Evolutionary conservation across 2,113 vertebrate species (phyloP).

Genomic region (Odobenus rosmarus): DNA sequence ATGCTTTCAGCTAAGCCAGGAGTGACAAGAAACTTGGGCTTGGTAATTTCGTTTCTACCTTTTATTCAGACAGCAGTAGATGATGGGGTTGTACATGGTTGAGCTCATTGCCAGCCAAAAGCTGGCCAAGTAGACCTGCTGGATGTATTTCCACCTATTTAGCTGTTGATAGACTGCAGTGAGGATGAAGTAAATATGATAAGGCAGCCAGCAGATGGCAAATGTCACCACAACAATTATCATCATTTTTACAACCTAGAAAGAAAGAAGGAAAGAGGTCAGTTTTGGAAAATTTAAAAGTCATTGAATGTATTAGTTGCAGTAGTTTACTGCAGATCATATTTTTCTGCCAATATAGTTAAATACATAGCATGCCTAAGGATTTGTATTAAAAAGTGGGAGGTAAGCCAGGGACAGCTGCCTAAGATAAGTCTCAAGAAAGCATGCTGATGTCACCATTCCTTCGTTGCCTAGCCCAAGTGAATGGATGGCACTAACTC

Average conservation of each 20-base stretch:
- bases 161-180: conserved; percentile 91
- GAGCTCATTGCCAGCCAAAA: conserved; percentile 99
- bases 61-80: conserved; percentile 99
- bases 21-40: neutral
- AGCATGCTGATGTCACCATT: neutral
- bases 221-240: conserved; percentile 97
- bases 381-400: neutral
- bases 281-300: neutral
- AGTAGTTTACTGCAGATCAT: neutral
- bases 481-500: neutral
- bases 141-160: conserved; percentile 94
- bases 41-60: conserved; percentile 86
- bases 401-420: neutral
- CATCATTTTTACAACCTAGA: conserved; percentile 99
- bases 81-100: conserved; percentile 99
- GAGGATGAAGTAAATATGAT: conserved; percentile 96
- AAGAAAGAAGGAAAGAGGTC: conserved; percentile 52
- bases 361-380: neutral
- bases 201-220: conserved; percentile 97
- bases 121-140: conserved; percentile 96
- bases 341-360: neutral
- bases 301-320: neutral
- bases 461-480: neutral
- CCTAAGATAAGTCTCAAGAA: neutral
- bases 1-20: neutral